Base-by-base conservation (phyloP, 2,888 invertebrate species). In the Hydropsyche betteni region DNA sequence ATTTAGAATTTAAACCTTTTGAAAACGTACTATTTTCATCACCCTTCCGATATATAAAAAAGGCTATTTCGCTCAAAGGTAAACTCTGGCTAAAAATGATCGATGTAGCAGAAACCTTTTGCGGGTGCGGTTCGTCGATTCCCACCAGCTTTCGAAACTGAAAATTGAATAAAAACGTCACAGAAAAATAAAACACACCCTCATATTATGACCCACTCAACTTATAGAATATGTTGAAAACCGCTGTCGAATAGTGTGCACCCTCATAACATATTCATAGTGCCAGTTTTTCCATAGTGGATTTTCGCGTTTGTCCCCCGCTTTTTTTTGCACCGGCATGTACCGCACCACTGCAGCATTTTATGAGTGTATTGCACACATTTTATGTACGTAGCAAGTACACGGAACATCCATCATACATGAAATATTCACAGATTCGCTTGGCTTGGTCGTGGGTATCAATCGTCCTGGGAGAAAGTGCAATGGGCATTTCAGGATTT, bases 341-440 rank as follows among this genome's bases (percentile, higher is more conserved):
- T 24, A 24, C 24, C 24, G 2, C 24, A 24, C 44, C 44, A 44
- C 7, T 44, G 44, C 44, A 44, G 44, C 10, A 4, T 44, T 6
- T 44, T 44, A 44, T 44, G 44, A 44, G 44, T 44, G 4, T 44
- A 44, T 44, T 44, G 6, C 10, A 4, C 10, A 10, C 10, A 44
- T 44, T 10, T 33, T 64, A 64, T 64, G 64, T 34, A 64, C 36
- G 64, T 64, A 34, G 69, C 72, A 72, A 71, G 71, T 61, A 79
- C 79, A 79, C 69, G 77, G 64, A 79, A 79, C 77, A 79, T 79
- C 79, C 79, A 79, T 79, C 79, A 77, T 77, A 76, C 72, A 79
- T 79, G 70, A 79, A 79, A 79, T 79, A 79, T 79, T 79, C 79
- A 79, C 68, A 69, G 68, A 69, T 75, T 77, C 76, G 55, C 55